These are phyloP conservation scores for Martes martes DNA, from an alignment of 2,113 vertebrate species.

Conservation along the genomic window DNA sequence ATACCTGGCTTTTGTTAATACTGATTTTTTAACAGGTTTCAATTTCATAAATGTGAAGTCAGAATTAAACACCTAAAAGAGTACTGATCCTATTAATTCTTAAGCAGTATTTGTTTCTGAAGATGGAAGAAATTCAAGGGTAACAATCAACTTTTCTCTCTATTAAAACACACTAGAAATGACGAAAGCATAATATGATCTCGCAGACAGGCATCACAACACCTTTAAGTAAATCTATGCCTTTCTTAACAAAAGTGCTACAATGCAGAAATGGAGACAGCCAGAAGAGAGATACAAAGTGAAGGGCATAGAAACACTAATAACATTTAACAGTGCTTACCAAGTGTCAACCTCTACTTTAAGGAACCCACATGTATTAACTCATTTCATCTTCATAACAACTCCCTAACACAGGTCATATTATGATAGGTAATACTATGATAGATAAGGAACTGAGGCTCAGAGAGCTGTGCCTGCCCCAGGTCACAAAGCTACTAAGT, in stretches of 20 bases:
- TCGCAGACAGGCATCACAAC: background rate
- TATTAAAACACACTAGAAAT: background rate
- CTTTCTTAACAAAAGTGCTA: background rate
- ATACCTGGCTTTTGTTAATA: background rate
- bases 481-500: background rate
- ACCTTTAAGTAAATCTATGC: background rate
- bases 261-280: background rate
- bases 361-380: background rate
- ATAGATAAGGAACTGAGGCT: background rate
- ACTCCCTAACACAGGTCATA: background rate
- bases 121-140: background rate
- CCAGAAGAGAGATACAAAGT: background rate
- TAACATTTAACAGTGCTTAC: background rate
- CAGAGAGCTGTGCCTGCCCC: background rate
- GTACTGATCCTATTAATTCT: background rate
- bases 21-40: background rate
- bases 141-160: background rate
- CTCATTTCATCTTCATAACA: background rate
- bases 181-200: background rate
- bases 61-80: constrained; percentile 47
- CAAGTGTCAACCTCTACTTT: background rate
- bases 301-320: background rate
- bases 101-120: constrained; percentile 4
- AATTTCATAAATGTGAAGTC: constrained; percentile 10
- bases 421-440: background rate